Conservation (phyloP, 1,140 invertebrate species). For the Ips typographus region DNA sequence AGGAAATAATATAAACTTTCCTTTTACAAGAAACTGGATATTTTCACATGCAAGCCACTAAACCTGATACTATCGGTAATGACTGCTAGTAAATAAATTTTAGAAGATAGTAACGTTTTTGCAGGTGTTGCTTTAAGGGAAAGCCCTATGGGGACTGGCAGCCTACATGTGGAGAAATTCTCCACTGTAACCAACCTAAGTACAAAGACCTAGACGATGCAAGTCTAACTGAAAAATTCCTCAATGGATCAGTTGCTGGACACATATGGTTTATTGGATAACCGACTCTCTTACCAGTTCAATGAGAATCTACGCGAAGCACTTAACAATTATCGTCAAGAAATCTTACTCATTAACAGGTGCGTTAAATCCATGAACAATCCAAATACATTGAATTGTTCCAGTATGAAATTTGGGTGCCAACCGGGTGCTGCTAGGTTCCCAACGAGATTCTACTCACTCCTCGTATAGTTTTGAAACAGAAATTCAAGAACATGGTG, state of each 20-base stretch:
- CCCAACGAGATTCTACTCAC: conserved; percentile 61
- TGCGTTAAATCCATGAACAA: conserved; percentile 50
- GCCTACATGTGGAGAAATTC: conserved; percentile 87
- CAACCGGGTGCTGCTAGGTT: conserved; percentile 64
- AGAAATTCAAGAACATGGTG: conserved; percentile 64
- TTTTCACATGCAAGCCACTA: conserved; percentile 81
- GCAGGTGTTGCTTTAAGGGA: conserved; percentile 63
- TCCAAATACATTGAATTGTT: conserved; percentile 50
- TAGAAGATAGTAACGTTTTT: conserved; percentile 29
- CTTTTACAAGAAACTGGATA: conserved; percentile 81
- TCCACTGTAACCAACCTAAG: conserved; percentile 68
- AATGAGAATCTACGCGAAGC: conserved; percentile 74
- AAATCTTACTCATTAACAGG: conserved; percentile 36
- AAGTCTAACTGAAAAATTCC: conserved; percentile 65
- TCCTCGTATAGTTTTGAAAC: conserved; percentile 60
- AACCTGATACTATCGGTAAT: conserved; percentile 87
- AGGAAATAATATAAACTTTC: conserved; percentile 51
- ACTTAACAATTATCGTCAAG: conserved; percentile 44
- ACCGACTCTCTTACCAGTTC: conserved; percentile 76
- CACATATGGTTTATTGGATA: conserved; percentile 84
- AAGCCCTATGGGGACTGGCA: conserved; percentile 75
- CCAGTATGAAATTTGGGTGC: conserved; percentile 48
- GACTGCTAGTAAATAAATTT: background rate
- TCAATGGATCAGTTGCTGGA: conserved; percentile 78
- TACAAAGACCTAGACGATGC: conserved; percentile 66